These are phyloP conservation scores for Polyploca ridens DNA, from an alignment of 2,888 invertebrate species.

Conservation along the genomic window DNA sequence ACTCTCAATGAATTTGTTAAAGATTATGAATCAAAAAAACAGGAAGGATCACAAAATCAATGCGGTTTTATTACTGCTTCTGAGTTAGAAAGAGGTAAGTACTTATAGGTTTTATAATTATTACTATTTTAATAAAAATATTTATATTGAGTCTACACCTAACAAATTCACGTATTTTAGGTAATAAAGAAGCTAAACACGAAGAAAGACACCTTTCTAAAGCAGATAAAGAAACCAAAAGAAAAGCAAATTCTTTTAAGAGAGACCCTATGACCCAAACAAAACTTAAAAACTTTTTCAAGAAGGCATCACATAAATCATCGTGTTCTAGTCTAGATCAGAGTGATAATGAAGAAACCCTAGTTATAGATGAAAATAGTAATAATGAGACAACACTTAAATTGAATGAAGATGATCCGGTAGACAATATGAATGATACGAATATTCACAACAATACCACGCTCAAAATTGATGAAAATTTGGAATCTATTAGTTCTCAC, in stretches of 20 bases:
- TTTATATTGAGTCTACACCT: too few species aligned
- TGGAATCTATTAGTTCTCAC: constrained; percentile 23
- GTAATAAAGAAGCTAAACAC: constrained; percentile 45
- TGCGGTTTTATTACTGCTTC: constrained; percentile 70
- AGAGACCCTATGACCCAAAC: constrained; percentile 79
- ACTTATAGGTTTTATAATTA: background rate
- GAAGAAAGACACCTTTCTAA: constrained; percentile 63
- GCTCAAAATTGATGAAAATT: constrained; percentile 26
- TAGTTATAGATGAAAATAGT: constrained; percentile 34
- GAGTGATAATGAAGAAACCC: constrained; percentile 60
- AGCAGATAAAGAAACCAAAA: constrained; percentile 73
- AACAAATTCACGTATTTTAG: constrained; percentile 25
- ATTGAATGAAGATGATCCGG: constrained; percentile 38
- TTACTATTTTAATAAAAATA: background rate
- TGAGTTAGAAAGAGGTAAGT: constrained; percentile 62
- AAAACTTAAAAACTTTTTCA: constrained; percentile 73
- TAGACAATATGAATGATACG: constrained; percentile 21
- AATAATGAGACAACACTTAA: constrained; percentile 59
- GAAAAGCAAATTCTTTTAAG: constrained; percentile 78
- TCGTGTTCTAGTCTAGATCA: constrained; percentile 48
- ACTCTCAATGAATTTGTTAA: constrained; percentile 76
- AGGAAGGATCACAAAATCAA: constrained; percentile 38
- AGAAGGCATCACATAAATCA: constrained; percentile 57
- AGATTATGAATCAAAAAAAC: constrained; percentile 75
- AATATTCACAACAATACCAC: constrained; percentile 29